Conservation (phyloP, 2,797 vertebrate genomes). For the Poeciliopsis paucimaculata region DNA sequence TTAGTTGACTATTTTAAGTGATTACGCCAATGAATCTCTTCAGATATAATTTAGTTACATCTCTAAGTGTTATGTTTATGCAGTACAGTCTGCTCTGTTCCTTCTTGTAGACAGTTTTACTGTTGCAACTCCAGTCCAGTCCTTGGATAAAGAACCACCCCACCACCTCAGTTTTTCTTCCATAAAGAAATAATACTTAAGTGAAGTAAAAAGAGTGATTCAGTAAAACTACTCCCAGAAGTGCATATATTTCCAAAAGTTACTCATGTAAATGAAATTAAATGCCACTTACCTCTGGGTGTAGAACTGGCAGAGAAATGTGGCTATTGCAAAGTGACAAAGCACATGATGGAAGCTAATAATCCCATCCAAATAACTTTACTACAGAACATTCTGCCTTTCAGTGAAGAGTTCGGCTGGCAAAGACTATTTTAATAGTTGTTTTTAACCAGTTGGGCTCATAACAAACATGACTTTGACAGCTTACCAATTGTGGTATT, state of each 20-base stretch:
- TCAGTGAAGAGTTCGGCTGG: not conserved
- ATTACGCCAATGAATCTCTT: too few relatives aligned
- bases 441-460: not conserved
- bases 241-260: not conserved
- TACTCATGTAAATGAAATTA: not conserved
- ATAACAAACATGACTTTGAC: not conserved
- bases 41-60: too few relatives aligned
- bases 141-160: not conserved
- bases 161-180: not conserved
- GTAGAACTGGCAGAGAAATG: not conserved
- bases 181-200: not conserved
- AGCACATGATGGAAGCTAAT: not conserved
- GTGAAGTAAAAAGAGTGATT: not conserved
- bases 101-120: not conserved
- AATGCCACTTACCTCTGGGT: not conserved
- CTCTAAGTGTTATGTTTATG: too few relatives aligned
- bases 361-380: not conserved
- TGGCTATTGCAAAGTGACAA: not conserved
- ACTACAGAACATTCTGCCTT: not conserved
- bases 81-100: not conserved
- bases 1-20: too few relatives aligned
- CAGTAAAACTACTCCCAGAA: not conserved
- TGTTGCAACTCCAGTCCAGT: too few relatives aligned
- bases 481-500: not conserved
- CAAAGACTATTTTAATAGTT: not conserved